Conservation (phyloP, 2,113 vertebrate genomes). For the Pholis gunnellus region DNA sequence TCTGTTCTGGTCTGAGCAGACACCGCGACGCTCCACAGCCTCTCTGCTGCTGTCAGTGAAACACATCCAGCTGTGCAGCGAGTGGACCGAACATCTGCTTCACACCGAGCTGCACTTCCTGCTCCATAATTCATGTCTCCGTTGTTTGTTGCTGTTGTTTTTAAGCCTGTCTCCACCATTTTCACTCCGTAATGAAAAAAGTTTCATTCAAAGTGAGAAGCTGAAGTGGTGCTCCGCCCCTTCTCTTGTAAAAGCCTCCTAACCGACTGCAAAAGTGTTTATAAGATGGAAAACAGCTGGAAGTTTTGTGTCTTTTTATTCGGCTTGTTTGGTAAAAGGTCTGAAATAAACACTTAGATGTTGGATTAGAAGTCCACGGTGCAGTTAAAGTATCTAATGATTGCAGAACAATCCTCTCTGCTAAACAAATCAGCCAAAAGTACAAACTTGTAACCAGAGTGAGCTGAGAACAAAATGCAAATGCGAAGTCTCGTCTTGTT, state of each 20-base stretch:
- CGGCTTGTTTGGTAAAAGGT: too few relatives aligned
- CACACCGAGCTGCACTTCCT: conserved; percentile 27
- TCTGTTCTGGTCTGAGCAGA: not conserved
- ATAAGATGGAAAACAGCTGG: too few relatives aligned
- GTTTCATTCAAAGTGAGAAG: not conserved
- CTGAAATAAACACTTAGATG: too few relatives aligned
- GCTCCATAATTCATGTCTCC: conserved; percentile 39
- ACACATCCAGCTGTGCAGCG: conserved; percentile 34
- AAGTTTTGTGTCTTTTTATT: too few relatives aligned
- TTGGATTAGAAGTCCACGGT: too few relatives aligned
- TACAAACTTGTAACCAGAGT: not conserved
- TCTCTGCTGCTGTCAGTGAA: conserved; percentile 6
- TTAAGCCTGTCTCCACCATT: not conserved
- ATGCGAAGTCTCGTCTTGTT: not conserved
- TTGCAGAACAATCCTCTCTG: not conserved
- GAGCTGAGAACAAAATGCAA: conserved; percentile 19
- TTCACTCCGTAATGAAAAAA: conserved; percentile 26
- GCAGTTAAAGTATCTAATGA: not conserved
- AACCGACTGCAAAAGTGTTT: not conserved
- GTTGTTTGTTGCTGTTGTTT: conserved; percentile 19
- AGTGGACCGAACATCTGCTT: conserved; percentile 45
- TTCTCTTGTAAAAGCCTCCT: too few relatives aligned
- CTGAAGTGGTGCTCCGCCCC: not conserved
- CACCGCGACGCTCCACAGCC: not conserved
- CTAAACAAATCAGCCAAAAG: not conserved